A percentile compares a stretch with the other conserved stretches of the same genome.
These are phyloP conservation scores for Artibeus lituratus DNA, from an alignment of 2,797 vertebrate genomes.

Conservation along the genomic window DNA sequence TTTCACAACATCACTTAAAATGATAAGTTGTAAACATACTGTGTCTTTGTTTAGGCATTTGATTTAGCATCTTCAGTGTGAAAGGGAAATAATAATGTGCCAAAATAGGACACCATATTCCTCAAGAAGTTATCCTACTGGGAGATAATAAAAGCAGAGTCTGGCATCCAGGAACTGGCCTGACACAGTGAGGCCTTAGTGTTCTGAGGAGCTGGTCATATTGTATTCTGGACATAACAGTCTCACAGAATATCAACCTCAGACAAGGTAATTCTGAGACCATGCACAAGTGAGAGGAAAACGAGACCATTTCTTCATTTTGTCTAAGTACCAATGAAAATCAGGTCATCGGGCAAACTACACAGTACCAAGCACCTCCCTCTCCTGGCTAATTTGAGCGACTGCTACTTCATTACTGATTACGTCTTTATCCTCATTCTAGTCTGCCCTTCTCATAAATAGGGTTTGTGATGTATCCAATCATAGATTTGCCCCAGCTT, in stretches of 20 bases:
- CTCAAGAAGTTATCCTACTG: not conserved
- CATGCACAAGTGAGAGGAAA: not conserved
- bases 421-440: not conserved
- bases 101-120: not conserved
- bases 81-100: not conserved
- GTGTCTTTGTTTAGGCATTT: not conserved
- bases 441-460: not conserved
- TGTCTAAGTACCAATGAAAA: not conserved
- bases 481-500: not conserved
- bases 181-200: not conserved
- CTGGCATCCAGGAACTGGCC: not conserved
- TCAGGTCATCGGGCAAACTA: not conserved
- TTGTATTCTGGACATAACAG: not conserved
- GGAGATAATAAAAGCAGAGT: not conserved
- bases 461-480: not conserved
- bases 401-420: not conserved
- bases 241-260: not conserved
- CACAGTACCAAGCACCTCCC: not conserved
- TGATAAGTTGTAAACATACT: not conserved
- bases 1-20: not conserved
- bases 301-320: not conserved
- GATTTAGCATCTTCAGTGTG: not conserved
- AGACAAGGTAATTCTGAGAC: not conserved
- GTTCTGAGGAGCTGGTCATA: not conserved
- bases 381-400: not conserved